A percentile compares a stretch with the other conserved stretches of the same genome.
phyloP scores from a whole-genome alignment of 1,140 invertebrate genomes.

The Amphibalanus amphitrite region DNA sequence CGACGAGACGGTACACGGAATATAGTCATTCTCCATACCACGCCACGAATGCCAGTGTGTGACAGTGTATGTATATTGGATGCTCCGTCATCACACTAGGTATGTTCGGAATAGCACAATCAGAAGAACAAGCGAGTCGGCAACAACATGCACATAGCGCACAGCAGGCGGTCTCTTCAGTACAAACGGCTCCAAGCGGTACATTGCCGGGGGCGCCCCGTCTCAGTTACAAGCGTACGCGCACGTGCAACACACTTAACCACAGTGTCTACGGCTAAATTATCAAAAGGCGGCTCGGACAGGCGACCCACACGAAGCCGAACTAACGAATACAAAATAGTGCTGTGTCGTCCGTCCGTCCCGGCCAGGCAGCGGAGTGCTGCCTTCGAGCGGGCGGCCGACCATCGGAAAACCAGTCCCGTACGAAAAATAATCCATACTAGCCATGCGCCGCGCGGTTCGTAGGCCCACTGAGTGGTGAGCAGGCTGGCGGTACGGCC shows the following conservation, averaged over 20 bases:
- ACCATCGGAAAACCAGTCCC: background rate
- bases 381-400: background rate
- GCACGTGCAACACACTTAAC: no score
- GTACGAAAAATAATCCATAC: background rate
- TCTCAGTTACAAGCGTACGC: no score
- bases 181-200: background rate
- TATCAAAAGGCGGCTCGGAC: background rate
- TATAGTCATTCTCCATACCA: no score
- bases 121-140: background rate
- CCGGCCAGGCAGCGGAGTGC: background rate
- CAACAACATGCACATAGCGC: background rate
- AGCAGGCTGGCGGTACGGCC: background rate
- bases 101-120: background rate
- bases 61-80: background rate
- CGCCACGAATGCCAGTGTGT: no score
- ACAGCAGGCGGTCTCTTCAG: background rate
- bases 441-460: background rate
- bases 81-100: background rate
- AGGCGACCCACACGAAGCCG: background rate
- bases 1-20: no score
- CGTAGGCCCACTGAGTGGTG: background rate
- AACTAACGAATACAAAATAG: background rate
- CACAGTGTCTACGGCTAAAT: background rate
- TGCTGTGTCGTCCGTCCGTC: no score
- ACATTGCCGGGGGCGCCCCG: no score